Base-by-base conservation (phyloP, 2,888 invertebrate genomes). In the Magallana nippona region DNA sequence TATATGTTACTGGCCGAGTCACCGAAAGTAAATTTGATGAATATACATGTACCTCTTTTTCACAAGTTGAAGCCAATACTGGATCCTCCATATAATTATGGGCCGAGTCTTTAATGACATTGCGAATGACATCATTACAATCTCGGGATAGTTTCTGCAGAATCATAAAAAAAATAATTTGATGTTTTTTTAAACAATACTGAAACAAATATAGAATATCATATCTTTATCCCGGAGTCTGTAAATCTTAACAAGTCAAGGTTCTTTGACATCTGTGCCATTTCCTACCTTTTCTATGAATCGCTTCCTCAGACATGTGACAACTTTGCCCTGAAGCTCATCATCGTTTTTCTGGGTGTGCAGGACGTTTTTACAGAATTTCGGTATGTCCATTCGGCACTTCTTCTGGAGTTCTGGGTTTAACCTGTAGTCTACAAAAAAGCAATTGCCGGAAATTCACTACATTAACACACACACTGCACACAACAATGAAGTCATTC, bases 41-140 rank as follows among this genome's bases (percentile, higher is more conserved):
- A 44, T 44, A 44, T 55, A 44, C 11, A 57, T 27, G 11, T 90
- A 96, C 96, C 94, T 96, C 96, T n/a, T 92, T 90, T 87, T 95
- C 94, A 93, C 99, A 99, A 83, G 97, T 96, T 82, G 96, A 96
- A 85, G 97, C 96, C 57, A 99, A 95, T 77, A 97, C 95, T 1
- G 98, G 98, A 95, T 99, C 98, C 84, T 98, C 95, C 90, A 97
- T 96, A 92, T 98, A 97, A 94, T 99, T 98, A 57, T 98, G 94
- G 17, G 98, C 98, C 91, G 98, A 97, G 90, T 98, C 97, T 92
- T 97, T 96, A 82, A 98, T 95, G 79, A 98, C 96, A 89, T 96
- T 96, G 0, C 96, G 96, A 94, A 98, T 96, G 95, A 98, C 97
- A 91, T 96, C 96, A 91, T 97, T 96, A 94, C 98, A 98, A 27